phyloP scores from a whole-genome alignment of 2,797 vertebrate species.

The Arremon aurantiirostris region DNA sequence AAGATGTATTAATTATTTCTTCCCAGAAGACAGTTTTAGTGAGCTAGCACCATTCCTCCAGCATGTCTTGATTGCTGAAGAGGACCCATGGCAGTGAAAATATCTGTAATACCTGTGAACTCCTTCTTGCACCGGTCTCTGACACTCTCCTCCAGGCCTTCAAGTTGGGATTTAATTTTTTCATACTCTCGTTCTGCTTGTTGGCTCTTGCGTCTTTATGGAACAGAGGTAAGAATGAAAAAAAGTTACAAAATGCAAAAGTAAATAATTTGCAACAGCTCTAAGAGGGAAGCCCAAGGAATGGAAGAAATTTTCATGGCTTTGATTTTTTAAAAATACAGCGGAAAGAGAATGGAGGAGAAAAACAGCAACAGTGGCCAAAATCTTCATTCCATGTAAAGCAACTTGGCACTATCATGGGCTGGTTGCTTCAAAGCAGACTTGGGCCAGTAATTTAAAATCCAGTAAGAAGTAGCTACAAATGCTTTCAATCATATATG shows the following conservation, averaged over 20 bases:
- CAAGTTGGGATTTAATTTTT: slow-evolving; percentile 95
- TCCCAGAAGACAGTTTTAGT: not conserved
- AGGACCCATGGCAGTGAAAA: not conserved
- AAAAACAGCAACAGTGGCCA: not conserved
- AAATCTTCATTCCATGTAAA: not conserved
- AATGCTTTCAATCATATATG: not conserved
- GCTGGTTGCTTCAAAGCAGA: not conserved
- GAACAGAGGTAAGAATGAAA: not conserved
- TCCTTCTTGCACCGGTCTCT: slow-evolving; percentile 98
- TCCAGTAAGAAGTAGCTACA: not conserved
- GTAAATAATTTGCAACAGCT: not conserved
- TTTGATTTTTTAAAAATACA: not conserved
- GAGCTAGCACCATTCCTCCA: not conserved
- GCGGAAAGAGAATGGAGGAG: not conserved
- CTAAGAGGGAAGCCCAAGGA: not conserved
- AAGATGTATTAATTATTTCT: not conserved
- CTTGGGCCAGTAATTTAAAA: not conserved
- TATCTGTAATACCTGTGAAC: slow-evolving; percentile 86
- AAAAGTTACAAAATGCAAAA: not conserved
- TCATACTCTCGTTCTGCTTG: slow-evolving; percentile 96
- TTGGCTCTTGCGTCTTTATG: slow-evolving; percentile 91
- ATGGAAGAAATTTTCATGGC: not conserved
- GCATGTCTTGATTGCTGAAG: not conserved
- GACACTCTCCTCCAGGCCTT: slow-evolving; percentile 95
- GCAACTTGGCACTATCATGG: not conserved